Evolutionary conservation across 2,888 invertebrate genomes (phyloP).

Genomic region (Buathra laborator): DNA sequence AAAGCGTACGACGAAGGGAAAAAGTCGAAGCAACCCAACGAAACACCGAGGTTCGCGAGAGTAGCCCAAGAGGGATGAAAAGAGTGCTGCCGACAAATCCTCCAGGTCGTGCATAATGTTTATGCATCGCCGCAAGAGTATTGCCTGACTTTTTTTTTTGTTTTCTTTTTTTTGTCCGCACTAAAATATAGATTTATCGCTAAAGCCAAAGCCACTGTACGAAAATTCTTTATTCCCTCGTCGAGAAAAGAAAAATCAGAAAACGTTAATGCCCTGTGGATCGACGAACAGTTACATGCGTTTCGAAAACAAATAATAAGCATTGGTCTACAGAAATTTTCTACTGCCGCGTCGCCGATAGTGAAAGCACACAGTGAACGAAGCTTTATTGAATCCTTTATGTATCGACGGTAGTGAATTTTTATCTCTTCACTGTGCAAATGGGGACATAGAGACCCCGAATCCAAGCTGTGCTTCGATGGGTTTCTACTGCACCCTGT

Average conservation of each 20-base stretch:
- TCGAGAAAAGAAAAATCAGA: not conserved
- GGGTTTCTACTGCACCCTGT: constrained; percentile 52
- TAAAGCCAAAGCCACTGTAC: constrained; percentile 30
- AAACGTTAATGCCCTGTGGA: constrained; percentile 12
- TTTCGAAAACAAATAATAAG: constrained; percentile 64
- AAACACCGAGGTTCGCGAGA: constrained; percentile 15
- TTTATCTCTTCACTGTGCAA: constrained; percentile 81
- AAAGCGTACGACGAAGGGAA: constrained; percentile 72
- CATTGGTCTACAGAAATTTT: constrained; percentile 48
- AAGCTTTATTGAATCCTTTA: constrained; percentile 77
- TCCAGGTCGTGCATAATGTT: constrained; percentile 68
- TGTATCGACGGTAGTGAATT: constrained; percentile 77
- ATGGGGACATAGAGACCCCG: constrained; percentile 73
- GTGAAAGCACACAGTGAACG: constrained; percentile 18
- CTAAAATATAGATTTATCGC: constrained; percentile 64
- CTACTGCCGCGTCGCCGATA: constrained; percentile 13
- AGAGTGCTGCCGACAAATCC: constrained; percentile 63
- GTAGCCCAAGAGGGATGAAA: constrained; percentile 61
- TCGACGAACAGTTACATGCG: constrained; percentile 23
- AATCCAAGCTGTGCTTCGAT: constrained; percentile 29
- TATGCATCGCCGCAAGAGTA: constrained; percentile 64
- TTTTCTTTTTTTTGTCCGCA: constrained; percentile 41
- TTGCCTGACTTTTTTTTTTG: constrained; percentile 25
- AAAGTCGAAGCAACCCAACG: constrained; percentile 17
- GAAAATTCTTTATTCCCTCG: constrained; percentile 41